These are phyloP conservation scores for Selene dorsalis DNA, from an alignment of 2,797 vertebrate species.

Conservation along the genomic window DNA sequence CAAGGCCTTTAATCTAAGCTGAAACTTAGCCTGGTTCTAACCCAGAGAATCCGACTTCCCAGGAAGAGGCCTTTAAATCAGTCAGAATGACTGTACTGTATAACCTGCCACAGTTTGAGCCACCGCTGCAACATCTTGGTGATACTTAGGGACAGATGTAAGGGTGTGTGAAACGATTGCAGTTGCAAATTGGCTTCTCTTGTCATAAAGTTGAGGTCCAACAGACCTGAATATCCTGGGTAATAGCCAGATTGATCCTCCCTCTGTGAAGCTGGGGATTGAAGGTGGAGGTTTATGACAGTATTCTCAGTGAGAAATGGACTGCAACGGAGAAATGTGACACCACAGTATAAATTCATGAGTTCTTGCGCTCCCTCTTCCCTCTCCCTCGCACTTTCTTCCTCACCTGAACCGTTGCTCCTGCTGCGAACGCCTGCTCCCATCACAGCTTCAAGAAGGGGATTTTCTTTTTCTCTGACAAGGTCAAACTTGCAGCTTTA, in stretches of 20 bases:
- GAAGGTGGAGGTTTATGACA: slow-evolving; percentile 64
- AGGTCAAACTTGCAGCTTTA: slow-evolving; percentile 55
- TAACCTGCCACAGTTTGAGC: slow-evolving; percentile 12
- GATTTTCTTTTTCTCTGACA: slow-evolving; percentile 33
- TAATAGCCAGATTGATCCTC: slow-evolving; percentile 75
- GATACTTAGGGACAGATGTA: slow-evolving; percentile 42
- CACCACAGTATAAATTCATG: slow-evolving; percentile 65
- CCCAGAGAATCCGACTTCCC: slow-evolving; percentile 4
- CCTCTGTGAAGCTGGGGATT: slow-evolving; percentile 47
- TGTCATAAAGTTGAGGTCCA: slow-evolving; percentile 57
- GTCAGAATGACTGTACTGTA: slow-evolving; percentile 5
- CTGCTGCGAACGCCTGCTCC: slow-evolving; percentile 36
- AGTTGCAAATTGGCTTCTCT: slow-evolving; percentile 57
- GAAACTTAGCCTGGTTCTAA: slow-evolving; percentile 32
- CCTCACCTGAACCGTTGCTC: slow-evolving; percentile 38
- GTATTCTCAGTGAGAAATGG: slow-evolving; percentile 65
- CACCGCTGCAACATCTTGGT: slow-evolving; percentile 8
- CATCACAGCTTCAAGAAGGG: slow-evolving; percentile 25
- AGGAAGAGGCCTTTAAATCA: slow-evolving; percentile 54
- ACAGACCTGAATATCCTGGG: slow-evolving; percentile 46
- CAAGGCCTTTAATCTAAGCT: slow-evolving; percentile 53
- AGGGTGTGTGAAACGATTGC: slow-evolving; percentile 44
- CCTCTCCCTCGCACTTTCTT: slow-evolving; percentile 10
- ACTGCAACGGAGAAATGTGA: slow-evolving; percentile 62
- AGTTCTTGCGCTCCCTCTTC: slow-evolving; percentile 23